These are phyloP conservation scores for Dryobates pubescens DNA, from an alignment of 2,797 vertebrate species.

Conservation along the genomic window DNA sequence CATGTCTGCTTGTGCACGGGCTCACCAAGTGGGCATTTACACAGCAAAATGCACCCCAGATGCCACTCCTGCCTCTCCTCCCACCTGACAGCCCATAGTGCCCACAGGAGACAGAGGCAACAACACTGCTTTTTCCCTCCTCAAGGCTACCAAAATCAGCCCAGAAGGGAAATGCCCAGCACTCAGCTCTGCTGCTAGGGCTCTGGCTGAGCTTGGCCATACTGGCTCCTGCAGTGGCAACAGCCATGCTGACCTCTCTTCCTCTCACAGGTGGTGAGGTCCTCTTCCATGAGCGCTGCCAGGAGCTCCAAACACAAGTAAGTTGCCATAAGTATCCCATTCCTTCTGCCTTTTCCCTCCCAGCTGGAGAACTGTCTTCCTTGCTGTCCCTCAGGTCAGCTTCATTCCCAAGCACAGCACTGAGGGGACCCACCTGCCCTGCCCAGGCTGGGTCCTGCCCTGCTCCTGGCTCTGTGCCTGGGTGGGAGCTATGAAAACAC, in stretches of 20 bases:
- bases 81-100: not conserved
- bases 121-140: not conserved
- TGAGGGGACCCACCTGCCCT: not conserved
- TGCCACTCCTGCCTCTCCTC: not conserved
- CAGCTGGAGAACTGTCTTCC: not conserved
- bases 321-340: not conserved
- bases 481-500: not conserved
- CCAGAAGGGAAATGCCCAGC: not conserved
- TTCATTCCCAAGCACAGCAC: not conserved
- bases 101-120: not conserved
- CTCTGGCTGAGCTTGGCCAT: not conserved
- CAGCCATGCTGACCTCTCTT: not conserved
- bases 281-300: not conserved
- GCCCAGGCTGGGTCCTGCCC: not conserved
- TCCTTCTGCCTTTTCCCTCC: not conserved
- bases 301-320: not conserved
- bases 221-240: not conserved
- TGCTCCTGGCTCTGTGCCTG: fast-evolving
- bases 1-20: not conserved
- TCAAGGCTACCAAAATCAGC: not conserved
- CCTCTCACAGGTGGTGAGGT: not conserved
- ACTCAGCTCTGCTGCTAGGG: not conserved
- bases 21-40: not conserved
- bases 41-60: not conserved
- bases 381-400: not conserved